Percentiles rank a stretch among this genome's conserved stretches.
Conservation (phyloP, 1,140 invertebrate genomes). For the Cyclina sinensis region DNA sequence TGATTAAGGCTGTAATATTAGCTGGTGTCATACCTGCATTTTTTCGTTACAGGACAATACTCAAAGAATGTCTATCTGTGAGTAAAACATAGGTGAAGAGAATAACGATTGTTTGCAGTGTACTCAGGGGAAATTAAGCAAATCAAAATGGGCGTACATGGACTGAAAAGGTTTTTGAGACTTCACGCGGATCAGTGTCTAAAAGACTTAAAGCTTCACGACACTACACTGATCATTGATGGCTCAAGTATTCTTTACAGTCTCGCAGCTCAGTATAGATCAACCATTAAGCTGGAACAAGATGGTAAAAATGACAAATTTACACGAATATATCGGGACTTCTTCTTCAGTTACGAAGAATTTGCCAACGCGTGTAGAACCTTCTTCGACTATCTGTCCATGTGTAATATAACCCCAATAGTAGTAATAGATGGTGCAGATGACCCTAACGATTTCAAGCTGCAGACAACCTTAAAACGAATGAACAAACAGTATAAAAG, state of each 20-base stretch:
- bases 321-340: slow-evolving; percentile 92
- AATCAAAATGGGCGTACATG: slow-evolving; percentile 88
- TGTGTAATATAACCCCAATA: slow-evolving; percentile 92
- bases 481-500: slow-evolving; percentile 38
- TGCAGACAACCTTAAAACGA: slow-evolving; percentile 89
- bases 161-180: slow-evolving; percentile 89
- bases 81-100: no score
- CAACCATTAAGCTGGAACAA: not conserved
- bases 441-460: slow-evolving; percentile 91
- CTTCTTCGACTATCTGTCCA: slow-evolving; percentile 91
- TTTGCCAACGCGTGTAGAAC: slow-evolving; percentile 89
- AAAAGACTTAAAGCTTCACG: slow-evolving; percentile 89
- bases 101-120: no score
- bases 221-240: slow-evolving; percentile 93
- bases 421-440: slow-evolving; percentile 93
- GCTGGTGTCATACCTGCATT: no score
- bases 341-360: slow-evolving; percentile 95
- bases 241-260: slow-evolving; percentile 92
- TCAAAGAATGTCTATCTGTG: no score
- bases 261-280: slow-evolving; percentile 89
- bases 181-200: slow-evolving; percentile 88
- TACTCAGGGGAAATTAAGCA: not conserved
- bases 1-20: no score
- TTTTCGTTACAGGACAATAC: no score
- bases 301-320: no score